These are phyloP conservation scores for Stegodyphus dumicola DNA, from an alignment of 1,140 invertebrate species.

Conservation along the genomic window DNA sequence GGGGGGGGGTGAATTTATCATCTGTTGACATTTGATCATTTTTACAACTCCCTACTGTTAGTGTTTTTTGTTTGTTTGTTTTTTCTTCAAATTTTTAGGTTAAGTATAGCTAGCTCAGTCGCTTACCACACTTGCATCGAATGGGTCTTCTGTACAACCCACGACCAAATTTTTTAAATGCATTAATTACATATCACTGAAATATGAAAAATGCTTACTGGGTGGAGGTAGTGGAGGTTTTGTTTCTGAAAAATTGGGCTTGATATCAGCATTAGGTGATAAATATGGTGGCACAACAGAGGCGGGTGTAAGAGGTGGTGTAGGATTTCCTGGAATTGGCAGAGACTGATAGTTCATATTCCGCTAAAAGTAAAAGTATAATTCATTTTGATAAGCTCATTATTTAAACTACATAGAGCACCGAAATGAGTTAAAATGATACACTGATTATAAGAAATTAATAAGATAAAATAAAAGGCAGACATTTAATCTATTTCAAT, in stretches of 20 bases:
- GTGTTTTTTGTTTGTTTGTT: no score
- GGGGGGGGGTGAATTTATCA: no score
- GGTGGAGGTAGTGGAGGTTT: slow-evolving; percentile 72
- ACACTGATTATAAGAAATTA: not conserved
- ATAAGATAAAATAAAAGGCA: not conserved
- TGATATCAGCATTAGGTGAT: slow-evolving; percentile 86
- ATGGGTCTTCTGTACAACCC: no score
- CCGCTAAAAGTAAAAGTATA: slow-evolving; percentile 53
- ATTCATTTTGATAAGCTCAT: not conserved
- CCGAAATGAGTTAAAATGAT: not conserved
- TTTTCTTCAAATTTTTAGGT: no score
- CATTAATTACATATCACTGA: no score
- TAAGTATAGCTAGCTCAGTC: no score
- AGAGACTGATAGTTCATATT: slow-evolving; percentile 83
- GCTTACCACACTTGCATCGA: no score
- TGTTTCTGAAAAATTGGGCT: slow-evolving; percentile 83
- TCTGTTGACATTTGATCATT: no score
- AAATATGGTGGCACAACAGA: slow-evolving; percentile 87
- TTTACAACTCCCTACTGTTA: no score
- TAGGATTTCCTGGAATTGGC: slow-evolving; percentile 95
- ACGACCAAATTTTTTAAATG: no score
- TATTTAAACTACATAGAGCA: not conserved
- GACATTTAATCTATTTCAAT: not conserved
- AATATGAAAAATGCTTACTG: slow-evolving; percentile 52
- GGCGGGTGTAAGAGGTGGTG: slow-evolving; percentile 87